phyloP scores from a whole-genome alignment of 2,888 invertebrate species.

The Apamea sordens region DNA sequence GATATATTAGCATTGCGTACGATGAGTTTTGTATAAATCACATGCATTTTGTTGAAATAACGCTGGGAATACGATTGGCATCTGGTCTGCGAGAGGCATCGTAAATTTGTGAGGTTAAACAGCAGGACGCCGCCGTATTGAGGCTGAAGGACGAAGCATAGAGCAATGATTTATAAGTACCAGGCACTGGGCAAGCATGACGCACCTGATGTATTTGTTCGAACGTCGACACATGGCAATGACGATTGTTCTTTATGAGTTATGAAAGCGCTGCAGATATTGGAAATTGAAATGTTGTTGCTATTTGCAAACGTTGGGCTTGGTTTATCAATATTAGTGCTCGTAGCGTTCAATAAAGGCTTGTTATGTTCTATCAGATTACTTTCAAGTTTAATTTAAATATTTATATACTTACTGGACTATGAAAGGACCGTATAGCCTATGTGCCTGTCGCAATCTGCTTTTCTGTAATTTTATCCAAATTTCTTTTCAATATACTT shows the following conservation, averaged over 20 bases:
- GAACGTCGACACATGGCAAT: constrained; percentile 63
- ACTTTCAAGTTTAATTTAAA: neutral
- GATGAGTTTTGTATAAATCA: constrained; percentile 83
- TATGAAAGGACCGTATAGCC: too few relatives aligned
- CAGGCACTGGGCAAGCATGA: constrained; percentile 68
- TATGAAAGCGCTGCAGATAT: constrained; percentile 48
- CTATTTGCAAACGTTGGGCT: constrained; percentile 39
- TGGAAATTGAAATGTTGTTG: constrained; percentile 54
- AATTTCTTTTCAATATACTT: neutral
- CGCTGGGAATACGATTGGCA: constrained; percentile 85
- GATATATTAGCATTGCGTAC: constrained; percentile 66
- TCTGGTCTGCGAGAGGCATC: constrained; percentile 86
- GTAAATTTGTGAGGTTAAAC: constrained; percentile 89
- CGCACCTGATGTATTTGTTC: constrained; percentile 77
- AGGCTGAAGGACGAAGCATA: constrained; percentile 83
- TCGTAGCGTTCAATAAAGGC: neutral
- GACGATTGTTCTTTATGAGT: constrained; percentile 63
- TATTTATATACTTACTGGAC: neutral
- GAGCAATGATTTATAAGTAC: constrained; percentile 87
- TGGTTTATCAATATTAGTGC: constrained; percentile 30
- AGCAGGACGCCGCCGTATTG: constrained; percentile 86
- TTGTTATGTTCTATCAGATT: neutral
- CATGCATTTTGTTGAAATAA: constrained; percentile 89
- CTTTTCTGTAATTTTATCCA: neutral
- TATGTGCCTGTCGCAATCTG: neutral